These are phyloP conservation scores for Catocala sponsa DNA, from an alignment of 2,888 invertebrate species.

Conservation along the genomic window DNA sequence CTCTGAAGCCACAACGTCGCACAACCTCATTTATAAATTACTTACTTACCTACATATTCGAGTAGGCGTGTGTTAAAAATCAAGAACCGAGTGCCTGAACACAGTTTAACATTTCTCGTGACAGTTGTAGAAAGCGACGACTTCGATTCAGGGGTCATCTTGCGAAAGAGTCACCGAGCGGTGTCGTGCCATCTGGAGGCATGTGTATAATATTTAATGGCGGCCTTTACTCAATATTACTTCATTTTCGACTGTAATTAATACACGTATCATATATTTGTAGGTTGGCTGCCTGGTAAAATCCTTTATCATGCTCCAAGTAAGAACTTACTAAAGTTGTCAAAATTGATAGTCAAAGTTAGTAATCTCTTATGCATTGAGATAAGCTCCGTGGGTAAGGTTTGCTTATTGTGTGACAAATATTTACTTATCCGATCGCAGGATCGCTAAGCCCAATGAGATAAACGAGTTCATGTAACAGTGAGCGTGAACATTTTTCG, in stretches of 20 bases:
- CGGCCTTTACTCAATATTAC: conserved; percentile 39
- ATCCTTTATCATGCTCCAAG: conserved; percentile 62
- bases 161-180: conserved; percentile 71
- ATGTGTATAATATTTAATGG: conserved; percentile 52
- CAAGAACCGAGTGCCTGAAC: conserved; percentile 52
- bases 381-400: conserved; percentile 68
- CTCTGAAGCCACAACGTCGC: conserved; percentile 15
- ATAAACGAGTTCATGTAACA: conserved; percentile 14
- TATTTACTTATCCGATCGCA: conserved; percentile 60
- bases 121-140: conserved; percentile 77
- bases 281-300: conserved; percentile 50
- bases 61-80: conserved; percentile 39
- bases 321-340: conserved; percentile 61
- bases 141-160: conserved; percentile 73
- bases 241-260: conserved; percentile 41
- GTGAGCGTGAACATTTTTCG: conserved; percentile 9
- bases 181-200: conserved; percentile 62
- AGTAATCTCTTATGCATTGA: conserved; percentile 66
- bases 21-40: conserved; percentile 15
- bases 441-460: conserved; percentile 36
- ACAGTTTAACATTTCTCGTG: conserved; percentile 67
- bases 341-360: conserved; percentile 70
- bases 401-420: conserved; percentile 63
- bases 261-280: conserved; percentile 34
- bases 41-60: conserved; percentile 20